These are phyloP conservation scores for Cebidichthys violaceus DNA, from an alignment of 2,113 vertebrate species.

Conservation along the genomic window DNA sequence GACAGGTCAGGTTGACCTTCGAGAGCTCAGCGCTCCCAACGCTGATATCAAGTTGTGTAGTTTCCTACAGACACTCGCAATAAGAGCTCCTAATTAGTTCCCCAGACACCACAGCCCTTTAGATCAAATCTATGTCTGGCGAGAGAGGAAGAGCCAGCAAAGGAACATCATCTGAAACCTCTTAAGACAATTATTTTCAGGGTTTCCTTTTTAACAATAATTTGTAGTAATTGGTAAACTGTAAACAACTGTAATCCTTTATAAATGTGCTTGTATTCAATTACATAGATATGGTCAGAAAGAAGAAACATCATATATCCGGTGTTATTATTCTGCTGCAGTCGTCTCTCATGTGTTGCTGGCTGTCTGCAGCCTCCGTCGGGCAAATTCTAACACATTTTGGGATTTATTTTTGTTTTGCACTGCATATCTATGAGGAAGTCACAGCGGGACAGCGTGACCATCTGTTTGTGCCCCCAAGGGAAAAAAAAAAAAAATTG, in stretches of 20 bases:
- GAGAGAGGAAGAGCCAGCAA: slow-evolving; percentile 17
- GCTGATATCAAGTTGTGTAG: slow-evolving; percentile 72
- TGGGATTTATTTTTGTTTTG: too few relatives aligned
- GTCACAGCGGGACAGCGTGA: slow-evolving; percentile 44
- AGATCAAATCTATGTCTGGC: slow-evolving; percentile 47
- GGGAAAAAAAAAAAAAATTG: slow-evolving; percentile 33
- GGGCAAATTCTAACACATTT: background rate
- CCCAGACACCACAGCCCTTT: slow-evolving; percentile 61
- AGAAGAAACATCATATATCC: background rate
- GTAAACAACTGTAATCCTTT: background rate
- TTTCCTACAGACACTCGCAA: slow-evolving; percentile 51
- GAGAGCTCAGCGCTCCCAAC: slow-evolving; percentile 39
- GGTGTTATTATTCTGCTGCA: background rate
- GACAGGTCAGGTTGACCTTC: slow-evolving; percentile 69
- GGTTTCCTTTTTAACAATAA: slow-evolving; percentile 6
- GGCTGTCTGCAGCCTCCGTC: background rate
- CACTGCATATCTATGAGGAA: slow-evolving; percentile 5
- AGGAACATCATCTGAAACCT: slow-evolving; percentile 17
- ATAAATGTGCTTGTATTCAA: background rate
- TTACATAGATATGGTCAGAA: background rate
- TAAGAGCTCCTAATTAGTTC: slow-evolving; percentile 67
- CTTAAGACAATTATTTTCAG: slow-evolving; percentile 1
- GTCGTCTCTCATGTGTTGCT: background rate
- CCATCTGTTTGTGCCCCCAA: slow-evolving; percentile 56
- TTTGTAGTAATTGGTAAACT: background rate